phyloP scores from a whole-genome alignment of 2,888 invertebrate genomes.

The Zootermopsis nevadensis region DNA sequence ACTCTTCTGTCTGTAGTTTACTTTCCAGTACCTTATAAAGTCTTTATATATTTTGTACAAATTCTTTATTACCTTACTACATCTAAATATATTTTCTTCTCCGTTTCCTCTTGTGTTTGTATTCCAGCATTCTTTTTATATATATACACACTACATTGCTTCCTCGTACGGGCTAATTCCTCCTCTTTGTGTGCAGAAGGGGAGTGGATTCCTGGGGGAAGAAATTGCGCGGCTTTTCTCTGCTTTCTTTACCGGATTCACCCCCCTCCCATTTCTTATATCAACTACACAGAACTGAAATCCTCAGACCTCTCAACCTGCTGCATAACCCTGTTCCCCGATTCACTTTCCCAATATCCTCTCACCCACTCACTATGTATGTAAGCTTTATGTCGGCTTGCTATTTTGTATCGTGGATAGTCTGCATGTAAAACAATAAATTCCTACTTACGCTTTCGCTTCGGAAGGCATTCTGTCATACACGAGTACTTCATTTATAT shows the following conservation, averaged over 20 bases:
- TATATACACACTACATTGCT: too few relatives aligned
- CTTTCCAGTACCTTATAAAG: neutral
- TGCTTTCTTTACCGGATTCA: slow-evolving; percentile 32
- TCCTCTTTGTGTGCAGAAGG: slow-evolving; percentile 18
- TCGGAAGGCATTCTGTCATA: too few relatives aligned
- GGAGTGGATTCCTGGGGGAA: slow-evolving; percentile 24
- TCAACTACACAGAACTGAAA: slow-evolving; percentile 13
- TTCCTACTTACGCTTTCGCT: too few relatives aligned
- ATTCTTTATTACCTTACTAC: neutral
- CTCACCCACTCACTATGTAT: too few relatives aligned
- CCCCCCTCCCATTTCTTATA: neutral
- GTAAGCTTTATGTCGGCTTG: too few relatives aligned
- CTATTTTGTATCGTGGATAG: too few relatives aligned
- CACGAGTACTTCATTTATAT: too few relatives aligned
- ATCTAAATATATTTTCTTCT: neutral
- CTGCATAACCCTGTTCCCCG: neutral
- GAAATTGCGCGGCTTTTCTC: slow-evolving; percentile 19
- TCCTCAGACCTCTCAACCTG: neutral
- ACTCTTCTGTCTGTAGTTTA: neutral
- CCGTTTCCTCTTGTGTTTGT: neutral
- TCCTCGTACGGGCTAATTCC: neutral
- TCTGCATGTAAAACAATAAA: too few relatives aligned
- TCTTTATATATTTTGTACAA: neutral
- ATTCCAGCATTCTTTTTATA: neutral
- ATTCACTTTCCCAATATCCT: too few relatives aligned